These are phyloP conservation scores for Archaeoteleia sp. DNA, from an alignment of 2,888 invertebrate species.

Conservation along the genomic window DNA sequence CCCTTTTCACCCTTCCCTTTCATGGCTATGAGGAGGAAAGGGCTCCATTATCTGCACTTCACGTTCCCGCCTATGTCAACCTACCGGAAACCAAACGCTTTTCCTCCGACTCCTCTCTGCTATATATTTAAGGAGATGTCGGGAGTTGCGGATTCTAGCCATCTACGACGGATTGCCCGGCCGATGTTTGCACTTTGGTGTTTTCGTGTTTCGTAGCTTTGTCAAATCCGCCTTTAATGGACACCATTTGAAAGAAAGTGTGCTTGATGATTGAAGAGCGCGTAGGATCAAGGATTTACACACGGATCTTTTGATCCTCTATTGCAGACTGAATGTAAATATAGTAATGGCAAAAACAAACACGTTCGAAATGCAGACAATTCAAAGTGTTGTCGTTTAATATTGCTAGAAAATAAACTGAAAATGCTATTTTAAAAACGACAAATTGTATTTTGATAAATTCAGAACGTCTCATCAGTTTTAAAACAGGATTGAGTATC, in stretches of 20 bases:
- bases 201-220: constrained; percentile 18
- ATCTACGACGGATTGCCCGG: constrained; percentile 34
- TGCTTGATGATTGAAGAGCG: constrained; percentile 29
- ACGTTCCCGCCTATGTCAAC: constrained; percentile 48
- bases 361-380: too few relatives aligned
- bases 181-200: constrained; percentile 45
- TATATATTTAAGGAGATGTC: constrained; percentile 40
- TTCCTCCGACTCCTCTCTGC: constrained; percentile 34
- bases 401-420: too few relatives aligned
- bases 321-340: constrained; percentile 11
- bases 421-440: too few relatives aligned
- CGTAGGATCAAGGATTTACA: constrained; percentile 27
- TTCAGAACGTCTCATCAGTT: too few relatives aligned
- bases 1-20: constrained; percentile 51
- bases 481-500: too few relatives aligned
- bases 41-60: constrained; percentile 52
- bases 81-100: constrained; percentile 44
- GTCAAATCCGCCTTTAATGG: constrained; percentile 42
- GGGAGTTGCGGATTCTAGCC: constrained; percentile 38
- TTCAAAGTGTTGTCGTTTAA: too few relatives aligned
- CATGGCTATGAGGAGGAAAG: constrained; percentile 38
- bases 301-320: constrained; percentile 7
- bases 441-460: too few relatives aligned
- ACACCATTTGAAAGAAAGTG: constrained; percentile 18
- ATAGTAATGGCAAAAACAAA: constrained; percentile 1